Evolutionary conservation across 2,888 invertebrate genomes (phyloP), one percentile per base, ranked within the genome.

Genomic region (Anthophora plumipes): DNA sequence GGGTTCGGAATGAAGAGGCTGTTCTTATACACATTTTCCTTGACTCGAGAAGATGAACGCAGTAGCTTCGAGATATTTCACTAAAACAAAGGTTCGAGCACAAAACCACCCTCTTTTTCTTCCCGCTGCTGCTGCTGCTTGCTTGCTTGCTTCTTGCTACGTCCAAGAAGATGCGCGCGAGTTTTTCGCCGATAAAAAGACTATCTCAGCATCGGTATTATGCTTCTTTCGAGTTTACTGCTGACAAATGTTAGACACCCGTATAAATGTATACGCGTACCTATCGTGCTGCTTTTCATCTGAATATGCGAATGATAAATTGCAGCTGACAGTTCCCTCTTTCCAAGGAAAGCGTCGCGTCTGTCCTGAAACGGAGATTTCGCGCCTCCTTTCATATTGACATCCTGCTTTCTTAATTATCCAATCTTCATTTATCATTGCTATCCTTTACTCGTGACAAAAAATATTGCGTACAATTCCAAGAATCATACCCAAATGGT

Each of bases 41-140:
- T 78, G 77, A 41, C 71, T 57, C 20, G 74, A 74, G 69, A 71
- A 69, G 84, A 82, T 68, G 77, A 86, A 77, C 74, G 78, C 43
- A 72, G 68, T 59, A 79, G 75, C 75, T 81, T 72, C 57, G 69
- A 74, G 81, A 86, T 86, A 83, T 86, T 84, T 86, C 70, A 82
- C 73, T 48, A 72, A 84, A 84, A 86, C 86, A 84, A 83, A 86
- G 77, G 77, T 67, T 48, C 52, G 46, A 37, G 59, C 48, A 55
- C 63, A 77, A 85, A 76, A 83, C 67, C 75, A 57, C 61, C 64
- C 39, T 52, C 54, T 69, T 55, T 46, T 46, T 37, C 61, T 52
- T 39, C 14, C 52, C 31, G 31, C 25, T 4, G 31, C 31, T 31
- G 31, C 31, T 31, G 31, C 31, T 31, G 31, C 31, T 31, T 31